A percentile compares a stretch with the other conserved stretches of the same genome.
These are phyloP conservation scores for Lapara coniferarum DNA, from an alignment of 2,888 invertebrate genomes.

Conservation along the genomic window DNA sequence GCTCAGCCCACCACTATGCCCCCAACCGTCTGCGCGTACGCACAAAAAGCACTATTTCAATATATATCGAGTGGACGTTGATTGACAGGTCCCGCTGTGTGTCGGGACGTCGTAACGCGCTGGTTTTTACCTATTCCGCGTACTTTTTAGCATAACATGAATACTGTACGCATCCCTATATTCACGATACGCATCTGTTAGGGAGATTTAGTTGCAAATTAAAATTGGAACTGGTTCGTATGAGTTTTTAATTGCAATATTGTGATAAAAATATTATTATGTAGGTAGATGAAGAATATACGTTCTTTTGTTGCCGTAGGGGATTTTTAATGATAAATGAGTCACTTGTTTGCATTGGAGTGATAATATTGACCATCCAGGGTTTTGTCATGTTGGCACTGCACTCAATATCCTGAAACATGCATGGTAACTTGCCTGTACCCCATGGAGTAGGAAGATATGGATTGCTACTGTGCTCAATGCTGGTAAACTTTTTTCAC, in stretches of 20 bases:
- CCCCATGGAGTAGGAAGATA: too few relatives aligned
- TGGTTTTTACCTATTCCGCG: conserved; percentile 57
- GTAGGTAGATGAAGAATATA: neutral
- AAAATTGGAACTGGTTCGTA: neutral
- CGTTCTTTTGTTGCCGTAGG: neutral
- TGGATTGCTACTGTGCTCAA: too few relatives aligned
- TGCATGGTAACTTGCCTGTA: too few relatives aligned
- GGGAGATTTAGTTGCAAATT: conserved; percentile 6
- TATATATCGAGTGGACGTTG: conserved; percentile 53
- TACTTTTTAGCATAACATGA: conserved; percentile 45
- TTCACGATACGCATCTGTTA: conserved; percentile 13
- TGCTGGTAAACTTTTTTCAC: too few relatives aligned
- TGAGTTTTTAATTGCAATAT: neutral
- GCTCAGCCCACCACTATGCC: conserved; percentile 29
- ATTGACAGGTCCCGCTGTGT: conserved; percentile 65
- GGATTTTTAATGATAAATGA: neutral
- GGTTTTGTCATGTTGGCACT: too few relatives aligned
- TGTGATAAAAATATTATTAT: too few relatives aligned
- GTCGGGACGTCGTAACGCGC: conserved; percentile 33
- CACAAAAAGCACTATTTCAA: conserved; percentile 55
- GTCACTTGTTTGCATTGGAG: too few relatives aligned
- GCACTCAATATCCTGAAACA: too few relatives aligned
- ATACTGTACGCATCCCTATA: conserved; percentile 16
- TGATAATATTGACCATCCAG: too few relatives aligned
- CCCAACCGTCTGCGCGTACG: conserved; percentile 32